A percentile compares a stretch with the other conserved stretches of the same genome.
These are phyloP conservation scores for Orchesella cincta DNA, from an alignment of 1,140 invertebrate genomes.

Conservation along the genomic window DNA sequence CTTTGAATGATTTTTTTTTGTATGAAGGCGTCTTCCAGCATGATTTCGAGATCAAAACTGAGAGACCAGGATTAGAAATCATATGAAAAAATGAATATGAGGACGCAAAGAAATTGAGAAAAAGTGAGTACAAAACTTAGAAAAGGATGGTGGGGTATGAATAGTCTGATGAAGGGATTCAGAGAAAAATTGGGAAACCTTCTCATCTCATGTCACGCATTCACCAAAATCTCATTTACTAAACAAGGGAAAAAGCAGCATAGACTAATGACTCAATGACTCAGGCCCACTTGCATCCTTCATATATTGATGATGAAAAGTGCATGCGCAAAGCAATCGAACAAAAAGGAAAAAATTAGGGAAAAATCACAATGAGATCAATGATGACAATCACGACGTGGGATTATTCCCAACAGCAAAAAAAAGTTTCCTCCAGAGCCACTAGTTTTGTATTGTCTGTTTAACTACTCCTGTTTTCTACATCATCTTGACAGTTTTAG, in stretches of 20 bases:
- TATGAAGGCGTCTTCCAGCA: not conserved
- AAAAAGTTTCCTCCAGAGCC: not conserved
- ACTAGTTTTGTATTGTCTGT: not conserved
- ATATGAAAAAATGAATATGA: not conserved
- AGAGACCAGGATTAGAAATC: conserved; percentile 7
- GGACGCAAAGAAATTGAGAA: not conserved
- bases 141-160: too few relatives aligned
- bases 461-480: not conserved
- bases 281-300: not conserved
- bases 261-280: not conserved
- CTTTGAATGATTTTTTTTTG: not conserved
- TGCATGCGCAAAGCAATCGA: too few relatives aligned
- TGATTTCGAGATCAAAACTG: not conserved
- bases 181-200: not conserved
- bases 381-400: not conserved
- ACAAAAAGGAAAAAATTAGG: too few relatives aligned
- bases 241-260: not conserved
- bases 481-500: conserved; percentile 13
- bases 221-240: conserved; percentile 10
- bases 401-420: not conserved
- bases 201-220: not conserved
- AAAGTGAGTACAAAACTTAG: not conserved
- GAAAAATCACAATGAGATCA: conserved; percentile 2
- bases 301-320: not conserved
- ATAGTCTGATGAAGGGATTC: not conserved